Evolutionary conservation across 2,113 vertebrate genomes (phyloP).

Genomic region (Polypterus senegalus): DNA sequence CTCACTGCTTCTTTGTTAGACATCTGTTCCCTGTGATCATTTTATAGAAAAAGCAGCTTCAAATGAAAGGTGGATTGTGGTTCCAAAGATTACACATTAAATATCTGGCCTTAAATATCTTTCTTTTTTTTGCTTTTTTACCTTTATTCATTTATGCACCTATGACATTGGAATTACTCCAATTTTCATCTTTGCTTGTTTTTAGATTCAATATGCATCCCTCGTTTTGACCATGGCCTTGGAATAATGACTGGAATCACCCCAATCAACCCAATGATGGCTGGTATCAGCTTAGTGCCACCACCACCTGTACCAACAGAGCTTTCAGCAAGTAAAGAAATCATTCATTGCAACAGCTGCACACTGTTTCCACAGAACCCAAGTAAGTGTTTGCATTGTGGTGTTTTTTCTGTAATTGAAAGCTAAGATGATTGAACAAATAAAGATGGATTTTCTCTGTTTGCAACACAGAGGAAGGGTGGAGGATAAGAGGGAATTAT

Average conservation of each 20-base stretch:
- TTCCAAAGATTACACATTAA: neutral
- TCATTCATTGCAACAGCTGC: conserved; percentile 90
- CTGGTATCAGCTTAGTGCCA: conserved; percentile 68
- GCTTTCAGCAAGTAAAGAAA: conserved; percentile 79
- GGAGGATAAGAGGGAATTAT: too few relatives aligned
- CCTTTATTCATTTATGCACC: conserved; percentile 21
- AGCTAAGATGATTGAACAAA: too few relatives aligned
- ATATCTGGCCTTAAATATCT: conserved; percentile 4
- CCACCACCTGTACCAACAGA: conserved; percentile 64
- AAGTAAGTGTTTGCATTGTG: conserved; percentile 56
- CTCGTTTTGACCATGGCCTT: conserved; percentile 76
- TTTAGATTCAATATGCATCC: conserved; percentile 84
- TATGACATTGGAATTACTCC: conserved; percentile 16
- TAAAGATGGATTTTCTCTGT: too few relatives aligned
- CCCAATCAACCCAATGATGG: conserved; percentile 83
- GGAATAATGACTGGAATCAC: conserved; percentile 75
- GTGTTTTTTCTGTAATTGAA: too few relatives aligned
- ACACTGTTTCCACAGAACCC: conserved; percentile 93
- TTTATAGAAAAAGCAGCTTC: too few relatives aligned
- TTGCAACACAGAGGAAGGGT: too few relatives aligned
- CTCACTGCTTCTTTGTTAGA: too few relatives aligned
- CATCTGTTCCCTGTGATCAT: too few relatives aligned
- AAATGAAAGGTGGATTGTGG: too few relatives aligned
- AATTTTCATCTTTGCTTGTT: conserved; percentile 29
- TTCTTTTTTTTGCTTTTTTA: neutral